Evolutionary conservation across 35 echinoderm and acorn worm genomes (phyloP).

Genomic region (Holothuria glaberrima): DNA sequence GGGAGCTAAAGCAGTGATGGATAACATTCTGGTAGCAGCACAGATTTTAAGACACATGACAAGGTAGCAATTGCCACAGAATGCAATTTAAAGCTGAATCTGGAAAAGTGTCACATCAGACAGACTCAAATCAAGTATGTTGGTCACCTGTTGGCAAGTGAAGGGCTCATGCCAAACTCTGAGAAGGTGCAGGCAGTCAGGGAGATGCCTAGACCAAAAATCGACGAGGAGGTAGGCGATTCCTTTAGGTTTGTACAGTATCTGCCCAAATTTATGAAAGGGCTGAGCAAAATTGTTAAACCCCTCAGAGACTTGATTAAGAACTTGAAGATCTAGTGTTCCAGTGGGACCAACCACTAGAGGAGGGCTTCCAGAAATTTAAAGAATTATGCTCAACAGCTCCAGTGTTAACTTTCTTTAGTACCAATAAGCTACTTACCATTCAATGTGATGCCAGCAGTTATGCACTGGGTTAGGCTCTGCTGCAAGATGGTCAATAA

Average conservation of each 20-base stretch:
- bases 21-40: conserved; percentile 66
- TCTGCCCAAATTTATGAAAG: conserved; percentile 72
- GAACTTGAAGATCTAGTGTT: conserved; percentile 49
- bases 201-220: conserved; percentile 68
- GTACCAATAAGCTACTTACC: conserved; percentile 6
- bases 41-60: too few relatives aligned
- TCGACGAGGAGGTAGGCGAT: conserved; percentile 62
- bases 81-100: conserved; percentile 85
- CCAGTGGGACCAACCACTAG: conserved; percentile 70
- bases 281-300: conserved; percentile 66
- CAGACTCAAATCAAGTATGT: conserved; percentile 81
- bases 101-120: conserved; percentile 75
- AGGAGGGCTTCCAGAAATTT: neutral
- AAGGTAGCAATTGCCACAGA: too few relatives aligned
- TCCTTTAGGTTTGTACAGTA: conserved; percentile 77
- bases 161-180: conserved; percentile 57
- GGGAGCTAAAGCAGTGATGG: conserved; percentile 75
- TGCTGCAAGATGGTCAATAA: conserved; percentile 65
- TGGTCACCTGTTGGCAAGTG: conserved; percentile 65
- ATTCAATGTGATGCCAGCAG: conserved; percentile 79
- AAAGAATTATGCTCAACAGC: too few relatives aligned
- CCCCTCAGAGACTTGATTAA: conserved; percentile 57
- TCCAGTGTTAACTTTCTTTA: neutral
- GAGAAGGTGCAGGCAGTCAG: conserved; percentile 73
- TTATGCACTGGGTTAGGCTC: conserved; percentile 62